Conservation (phyloP, 2,113 vertebrate genomes). For the Alaudala cheleensis region DNA sequence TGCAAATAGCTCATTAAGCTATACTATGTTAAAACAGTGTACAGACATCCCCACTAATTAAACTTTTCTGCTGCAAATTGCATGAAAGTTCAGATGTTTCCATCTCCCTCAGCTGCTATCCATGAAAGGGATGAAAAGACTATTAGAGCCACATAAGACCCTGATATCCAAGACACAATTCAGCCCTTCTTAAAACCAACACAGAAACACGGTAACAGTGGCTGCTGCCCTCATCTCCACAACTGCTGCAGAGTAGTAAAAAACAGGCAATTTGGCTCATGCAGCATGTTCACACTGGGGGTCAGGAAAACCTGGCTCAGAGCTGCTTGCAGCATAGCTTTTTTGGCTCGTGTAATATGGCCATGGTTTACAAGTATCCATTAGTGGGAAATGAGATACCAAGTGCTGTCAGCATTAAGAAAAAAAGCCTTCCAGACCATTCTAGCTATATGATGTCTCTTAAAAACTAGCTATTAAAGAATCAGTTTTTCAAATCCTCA, state of each 20-base stretch:
- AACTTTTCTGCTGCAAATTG: neutral
- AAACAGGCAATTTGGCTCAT: neutral
- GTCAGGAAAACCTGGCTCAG: neutral
- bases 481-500: neutral
- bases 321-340: neutral
- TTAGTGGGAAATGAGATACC: conserved; percentile 5
- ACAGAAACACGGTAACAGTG: neutral
- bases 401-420: neutral
- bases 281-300: neutral
- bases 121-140: neutral
- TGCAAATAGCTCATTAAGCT: neutral
- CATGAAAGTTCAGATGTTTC: neutral
- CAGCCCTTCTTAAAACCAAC: neutral
- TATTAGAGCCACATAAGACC: neutral
- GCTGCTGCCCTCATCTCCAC: neutral
- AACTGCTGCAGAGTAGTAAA: neutral
- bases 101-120: neutral
- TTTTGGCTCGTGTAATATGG: neutral
- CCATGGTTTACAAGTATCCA: neutral
- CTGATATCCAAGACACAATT: neutral
- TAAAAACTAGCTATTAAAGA: neutral
- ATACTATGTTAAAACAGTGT: neutral
- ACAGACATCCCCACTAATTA: neutral
- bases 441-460: neutral
- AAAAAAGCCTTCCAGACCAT: neutral